Base-by-base conservation (phyloP, 2,113 vertebrate genomes). In the Atrichornis clamosus region DNA sequence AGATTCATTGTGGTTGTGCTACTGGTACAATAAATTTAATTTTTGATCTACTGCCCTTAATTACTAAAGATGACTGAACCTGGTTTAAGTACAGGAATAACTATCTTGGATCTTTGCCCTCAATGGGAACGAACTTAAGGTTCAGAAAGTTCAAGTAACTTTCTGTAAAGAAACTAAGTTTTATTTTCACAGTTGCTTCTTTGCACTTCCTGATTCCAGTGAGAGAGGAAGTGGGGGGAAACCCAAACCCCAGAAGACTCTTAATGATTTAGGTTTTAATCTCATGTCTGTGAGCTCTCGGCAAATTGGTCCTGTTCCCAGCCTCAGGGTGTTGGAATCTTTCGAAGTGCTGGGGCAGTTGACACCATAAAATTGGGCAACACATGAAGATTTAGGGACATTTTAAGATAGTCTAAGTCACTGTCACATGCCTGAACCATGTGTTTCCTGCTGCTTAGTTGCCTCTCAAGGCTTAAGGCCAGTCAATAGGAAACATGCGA, bases 41-140 rank as follows among this genome's bases (percentile, higher is more conserved):
- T 93, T 96, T 95, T 95, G 90, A 95, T 95, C 90, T 86, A 79
- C 37, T 89, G 78, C 85, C 89, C 56, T 90, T 95, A 90, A 90
- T 96, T 82, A 89, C 76, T 50, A 76, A 68, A 85, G 83, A 86
- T 90, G 89, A 86, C 77, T 85, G 82, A 92, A 91, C 50, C 87
- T 94, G 72, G 27, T 94, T 94, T 79, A 82, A 95, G 46, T 41
- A 87, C 63, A 85, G 58, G 63, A 89, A 75, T 92, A 92, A 84
- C 84, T 90, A 3, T 9, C 62, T 88, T 95, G 91, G 90, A 95
- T 89, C 47, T 88, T 79, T 95, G 90, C 93, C 84, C 59, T 87
- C 41, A 70, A 26, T 4, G 10, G 55, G 70, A 91, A 74, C 7
- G 56, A 86, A 84, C 35, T 24, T 16, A 59, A 78, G 41, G 72